Evolutionary conservation across 2,113 vertebrate species (phyloP), one percentile per base, ranked within the genome.

Genomic region (Cinclus cinclus): DNA sequence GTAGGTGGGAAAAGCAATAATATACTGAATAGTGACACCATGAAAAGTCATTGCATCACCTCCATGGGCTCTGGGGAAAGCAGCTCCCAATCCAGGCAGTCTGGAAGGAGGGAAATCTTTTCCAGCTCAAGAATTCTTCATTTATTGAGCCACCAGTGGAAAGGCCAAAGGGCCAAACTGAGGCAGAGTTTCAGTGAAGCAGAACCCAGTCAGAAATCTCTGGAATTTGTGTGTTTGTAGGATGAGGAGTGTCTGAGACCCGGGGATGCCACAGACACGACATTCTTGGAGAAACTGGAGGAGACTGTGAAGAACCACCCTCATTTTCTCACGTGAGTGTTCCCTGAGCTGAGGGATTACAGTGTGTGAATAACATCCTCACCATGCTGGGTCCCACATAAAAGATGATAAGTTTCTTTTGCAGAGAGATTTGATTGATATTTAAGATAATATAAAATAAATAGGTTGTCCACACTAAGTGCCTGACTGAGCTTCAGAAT

Each of bases 181-280:
- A 63, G 59, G 18, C 16, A 4, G 20, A 3, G 50, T 58, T 79
- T 77, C 69, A 39, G 24, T 27, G 63, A 35, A 46, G 17, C 16
- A 37, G 41, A 75, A 5, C 20, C 6, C 15, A 4, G 52, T 8
- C 5, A 33, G 89, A 69, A 55, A 42, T 7, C 6, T 6, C 41
- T 58, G 22, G 55, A 63, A 41, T 6, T 44, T 1, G 2, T 73
- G 67, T 89, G 28, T 67, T 60, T 91, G 47, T 90, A 99, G 99
- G 99, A 99, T 81, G 99, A 99, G 90, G 99, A 99, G 94, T 99
- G 99, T 90, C 98, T 99, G 68, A 98, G 99, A 60, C 99, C 99
- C 1, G 99, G 99, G 56, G 99, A 99, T 60, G 99, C 99, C 96
- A 99, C 98, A 15, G 99, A 99, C 62, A 84, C 98, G 60, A 99